Base-by-base conservation (phyloP, 2,797 vertebrate genomes). In the Coregonus sp. region DNA sequence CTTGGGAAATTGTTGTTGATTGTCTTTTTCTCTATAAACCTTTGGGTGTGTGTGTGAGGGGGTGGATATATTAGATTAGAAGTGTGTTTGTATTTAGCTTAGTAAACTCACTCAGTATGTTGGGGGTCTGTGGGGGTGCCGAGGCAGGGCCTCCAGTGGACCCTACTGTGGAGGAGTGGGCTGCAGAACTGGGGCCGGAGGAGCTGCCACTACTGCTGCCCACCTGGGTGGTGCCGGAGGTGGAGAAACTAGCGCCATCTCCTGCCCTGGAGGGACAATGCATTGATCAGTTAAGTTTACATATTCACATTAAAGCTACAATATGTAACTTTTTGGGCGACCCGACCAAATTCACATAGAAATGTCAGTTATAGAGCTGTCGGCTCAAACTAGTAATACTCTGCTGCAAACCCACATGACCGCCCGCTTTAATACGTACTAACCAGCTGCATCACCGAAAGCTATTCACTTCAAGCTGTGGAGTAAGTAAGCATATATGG, bases 61-160 rank as follows among this genome's bases (percentile, higher is more conserved):
- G 5, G 47, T 35, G 52, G 52, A n/a, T 56, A n/a, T 9, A 47
- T 12, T 11, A 47, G 40, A 47, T 47, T 47, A 47, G 40, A 47
- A 47, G 40, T 47, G 2, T 47, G 40, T 56, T 3, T 4, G 16
- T 18, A 56, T 59, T 20, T 7, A 59, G 5, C 56, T n/a, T n/a
- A 4, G 11, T 68, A 7, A 14, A 92, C 96, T 97, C 87, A 99
- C 97, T 95, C 67, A 99, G 91, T 85, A 98, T 90, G 84, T 95
- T 97, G 0, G 96, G 85, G 7, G 96, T 92, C 79, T 96, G 94
- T 80, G 94, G 86, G 47, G 93, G 83, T 74, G 91, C 83, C 3
- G 91, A 86, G 6, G 91, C 87, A 0, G 92, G 77, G 47, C 89
- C 90, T 9, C 90, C 91, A 14, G 90, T 89, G 4, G 89, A 93